Evolutionary conservation across 2,888 invertebrate species (phyloP).

Genomic region (Drosophila mayaguana): DNA sequence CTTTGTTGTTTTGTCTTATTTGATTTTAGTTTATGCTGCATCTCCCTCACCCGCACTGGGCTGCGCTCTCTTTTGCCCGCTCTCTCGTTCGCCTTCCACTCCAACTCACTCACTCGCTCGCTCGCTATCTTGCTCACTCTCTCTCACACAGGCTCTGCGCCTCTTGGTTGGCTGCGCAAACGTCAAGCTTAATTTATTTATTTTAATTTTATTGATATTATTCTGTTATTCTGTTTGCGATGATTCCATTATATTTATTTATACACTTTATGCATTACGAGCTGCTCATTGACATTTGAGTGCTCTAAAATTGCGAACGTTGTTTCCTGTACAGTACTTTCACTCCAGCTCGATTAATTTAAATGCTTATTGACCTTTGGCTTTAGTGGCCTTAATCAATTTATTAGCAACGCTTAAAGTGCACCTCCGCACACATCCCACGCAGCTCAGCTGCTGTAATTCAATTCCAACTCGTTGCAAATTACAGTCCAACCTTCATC

Average conservation of each 20-base stretch:
- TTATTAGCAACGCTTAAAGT: conserved; percentile 23
- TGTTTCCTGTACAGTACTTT: background rate
- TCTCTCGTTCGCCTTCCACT: background rate
- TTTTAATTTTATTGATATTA: conserved; percentile 62
- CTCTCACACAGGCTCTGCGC: background rate
- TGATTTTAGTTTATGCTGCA: conserved; percentile 42
- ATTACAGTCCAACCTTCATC: conserved; percentile 27
- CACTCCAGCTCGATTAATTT: conserved; percentile 3
- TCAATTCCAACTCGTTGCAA: conserved; percentile 42
- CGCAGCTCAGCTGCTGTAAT: conserved; percentile 34
- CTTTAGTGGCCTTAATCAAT: conserved; percentile 23
- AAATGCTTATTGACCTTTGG: conserved; percentile 22
- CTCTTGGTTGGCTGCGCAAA: conserved; percentile 35
- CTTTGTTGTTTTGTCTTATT: conserved; percentile 38
- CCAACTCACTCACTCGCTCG: conserved; percentile 9
- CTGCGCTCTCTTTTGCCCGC: conserved; percentile 10
- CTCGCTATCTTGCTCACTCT: conserved; percentile 8
- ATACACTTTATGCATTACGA: conserved; percentile 39
- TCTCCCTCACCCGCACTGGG: conserved; percentile 17
- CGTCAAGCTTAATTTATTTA: conserved; percentile 68
- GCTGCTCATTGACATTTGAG: conserved; percentile 26
- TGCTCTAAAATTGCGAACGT: conserved; percentile 27
- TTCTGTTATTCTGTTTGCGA: conserved; percentile 68
- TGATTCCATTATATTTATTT: conserved; percentile 56
- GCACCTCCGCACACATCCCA: conserved; percentile 10